A percentile compares a stretch with the other conserved stretches of the same genome.
Conservation (phyloP, 1,140 invertebrate species). For the Drosophila pachea region DNA sequence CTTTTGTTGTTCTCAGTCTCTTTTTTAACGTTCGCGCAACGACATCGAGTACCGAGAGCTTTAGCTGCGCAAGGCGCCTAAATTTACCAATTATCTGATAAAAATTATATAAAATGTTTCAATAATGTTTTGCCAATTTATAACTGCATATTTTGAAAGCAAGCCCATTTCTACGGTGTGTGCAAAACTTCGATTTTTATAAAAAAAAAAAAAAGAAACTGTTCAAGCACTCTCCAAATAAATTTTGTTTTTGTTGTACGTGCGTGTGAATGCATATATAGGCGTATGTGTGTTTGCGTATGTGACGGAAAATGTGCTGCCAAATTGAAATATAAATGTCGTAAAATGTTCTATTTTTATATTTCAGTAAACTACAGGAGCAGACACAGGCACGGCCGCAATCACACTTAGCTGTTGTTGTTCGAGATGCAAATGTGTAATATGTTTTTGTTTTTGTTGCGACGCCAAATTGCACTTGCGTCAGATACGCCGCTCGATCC, state of each 20-base stretch:
- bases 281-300: constrained; percentile 33
- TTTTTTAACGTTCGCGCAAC: constrained; percentile 69
- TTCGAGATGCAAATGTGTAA: constrained; percentile 70
- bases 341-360: constrained; percentile 75
- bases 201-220: constrained; percentile 45
- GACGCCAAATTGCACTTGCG: constrained; percentile 70
- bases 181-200: constrained; percentile 34
- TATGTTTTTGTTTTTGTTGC: constrained; percentile 67
- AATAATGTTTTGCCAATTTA: constrained; percentile 40
- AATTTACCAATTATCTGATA: constrained; percentile 26
- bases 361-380: constrained; percentile 63
- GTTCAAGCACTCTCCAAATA: constrained; percentile 13
- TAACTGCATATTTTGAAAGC: constrained; percentile 22
- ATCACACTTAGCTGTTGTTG: constrained; percentile 20
- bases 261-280: constrained; percentile 1
- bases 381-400: constrained; percentile 42
- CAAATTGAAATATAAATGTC: constrained; percentile 46
- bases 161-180: constrained; percentile 27
- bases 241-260: constrained; percentile 39
- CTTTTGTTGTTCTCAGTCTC: constrained; percentile 59
- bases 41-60: constrained; percentile 42
- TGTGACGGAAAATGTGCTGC: constrained; percentile 68
- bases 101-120: constrained; percentile 26
- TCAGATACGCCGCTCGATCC: constrained; percentile 65
- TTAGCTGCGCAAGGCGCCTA: constrained; percentile 53